Conservation (phyloP, 2,888 invertebrate species). For the Tethea ocularis region DNA sequence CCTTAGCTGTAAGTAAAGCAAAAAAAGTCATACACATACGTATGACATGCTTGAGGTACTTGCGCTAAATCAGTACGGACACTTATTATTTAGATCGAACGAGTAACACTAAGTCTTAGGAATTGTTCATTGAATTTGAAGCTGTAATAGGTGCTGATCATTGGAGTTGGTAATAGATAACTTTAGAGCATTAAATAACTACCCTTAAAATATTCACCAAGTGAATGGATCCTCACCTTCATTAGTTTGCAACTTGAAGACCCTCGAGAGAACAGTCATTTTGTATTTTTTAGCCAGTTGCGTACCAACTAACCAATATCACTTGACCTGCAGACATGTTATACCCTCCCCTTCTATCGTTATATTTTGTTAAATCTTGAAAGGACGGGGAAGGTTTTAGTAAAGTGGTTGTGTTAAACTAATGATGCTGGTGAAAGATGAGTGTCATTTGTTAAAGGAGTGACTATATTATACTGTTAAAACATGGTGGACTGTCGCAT, state of each 20-base stretch:
- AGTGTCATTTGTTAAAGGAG: conserved; percentile 58
- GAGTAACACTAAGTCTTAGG: too few species aligned
- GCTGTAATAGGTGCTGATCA: too few species aligned
- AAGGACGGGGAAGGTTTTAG: conserved; percentile 28
- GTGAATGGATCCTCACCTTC: conserved; percentile 34
- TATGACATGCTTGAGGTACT: too few species aligned
- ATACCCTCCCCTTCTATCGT: neutral
- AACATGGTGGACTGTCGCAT: neutral
- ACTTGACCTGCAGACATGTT: neutral
- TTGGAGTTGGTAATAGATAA: too few species aligned
- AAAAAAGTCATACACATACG: too few species aligned
- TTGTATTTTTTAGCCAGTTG: conserved; percentile 43
- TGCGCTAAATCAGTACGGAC: too few species aligned
- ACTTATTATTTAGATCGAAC: too few species aligned
- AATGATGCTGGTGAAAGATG: conserved; percentile 63
- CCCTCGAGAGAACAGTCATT: conserved; percentile 38
- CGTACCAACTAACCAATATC: conserved; percentile 27
- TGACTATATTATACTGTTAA: conserved; percentile 23
- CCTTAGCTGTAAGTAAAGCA: too few species aligned
- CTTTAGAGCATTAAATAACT: too few species aligned
- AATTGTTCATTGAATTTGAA: too few species aligned
- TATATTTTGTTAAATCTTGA: neutral
- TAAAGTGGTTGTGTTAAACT: conserved; percentile 49
- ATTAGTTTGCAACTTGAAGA: conserved; percentile 55
- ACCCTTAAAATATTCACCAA: conserved; percentile 29